Evolutionary conservation across 2,888 invertebrate genomes (phyloP), one percentile per base, ranked within the genome.

Genomic region (Rhyacophila evoluta): DNA sequence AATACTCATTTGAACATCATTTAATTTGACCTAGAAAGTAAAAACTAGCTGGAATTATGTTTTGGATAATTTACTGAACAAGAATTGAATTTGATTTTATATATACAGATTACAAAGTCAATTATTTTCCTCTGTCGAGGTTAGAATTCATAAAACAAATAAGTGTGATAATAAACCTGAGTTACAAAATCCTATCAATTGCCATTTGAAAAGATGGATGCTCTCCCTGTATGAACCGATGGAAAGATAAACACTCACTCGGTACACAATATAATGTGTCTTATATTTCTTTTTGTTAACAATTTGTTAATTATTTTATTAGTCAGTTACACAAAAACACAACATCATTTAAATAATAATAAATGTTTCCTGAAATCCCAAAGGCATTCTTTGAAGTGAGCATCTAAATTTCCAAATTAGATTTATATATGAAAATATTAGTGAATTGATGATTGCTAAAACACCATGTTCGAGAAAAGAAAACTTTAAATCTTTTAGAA

Each of bases 261-360:
- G 10, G 15, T 25, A n/a, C n/a, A n/a, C n/a, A n/a, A n/a, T n/a
- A n/a, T n/a, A n/a, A n/a, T n/a, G n/a, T n/a, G n/a, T n/a, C n/a
- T n/a, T n/a, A n/a, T n/a, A n/a, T n/a, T n/a, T n/a, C n/a, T n/a
- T n/a, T n/a, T n/a, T n/a, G n/a, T n/a, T n/a, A n/a, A n/a, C n/a
- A n/a, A n/a, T n/a, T n/a, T 55, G 55, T 55, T 55, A 55, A 55
- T 55, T 25, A 25, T 19, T n/a, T 15, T 55, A 55, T 55, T 55
- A 55, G 55, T 55, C 55, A 55, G 55, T 55, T 55, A 55, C 55
- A 55, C 55, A 55, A 55, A 55, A 55, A 55, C 55, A 55, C 19
- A 55, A 55, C 19, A 55, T 25, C 2, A 10, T 55, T 55, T 25
- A 5, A 33, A 6, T 55, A 55, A 55, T 19, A 55, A 41, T 41